Evolutionary conservation across 2,888 invertebrate genomes (phyloP), one percentile per base, ranked within the genome.

Genomic region (Hemicrepidius hirtus): DNA sequence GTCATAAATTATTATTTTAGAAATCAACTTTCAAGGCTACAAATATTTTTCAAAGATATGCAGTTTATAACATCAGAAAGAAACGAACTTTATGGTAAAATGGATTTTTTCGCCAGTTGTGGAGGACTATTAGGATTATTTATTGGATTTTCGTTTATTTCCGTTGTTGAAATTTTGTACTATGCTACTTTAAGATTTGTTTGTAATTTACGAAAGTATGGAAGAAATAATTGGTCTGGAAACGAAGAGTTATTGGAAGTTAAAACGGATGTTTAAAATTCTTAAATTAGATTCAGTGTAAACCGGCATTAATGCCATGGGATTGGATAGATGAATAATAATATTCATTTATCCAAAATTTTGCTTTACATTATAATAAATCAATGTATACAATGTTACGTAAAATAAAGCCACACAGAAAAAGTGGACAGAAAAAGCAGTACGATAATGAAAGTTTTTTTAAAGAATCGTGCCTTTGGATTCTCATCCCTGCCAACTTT

Each of bases 21-120:
- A 13, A 20, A 21, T 13, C 53, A 66, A 1, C 68, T 41, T 7
- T 63, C 72, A 16, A 28, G 65, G 41, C 13, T 73, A 21, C 40
- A 59, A 5, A 44, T 93, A 57, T 93, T 92, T 86, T 93, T 93
- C 86, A 93, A 93, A 83, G 92, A 93, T 80, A 90, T 91, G 4
- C 87, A 88, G 49, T 90, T 89, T 76, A 86, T 89, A 41, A 87
- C 89, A 0, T 89, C 89, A 64, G 87, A 88, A 66, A 86, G 90
- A 7, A 89, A 89, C 53, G 90, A 90, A 79, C 79, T 90, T 57
- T 90, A 88, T 73, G 90, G 90, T 0, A 77, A 85, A 66, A 89
- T 88, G 0, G 90, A 91, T 80, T 90, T 91, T 80, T 82, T 90
- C 2, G 88, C 90, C 75, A 89, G 88, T 80, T 88, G 89, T 73